A percentile compares a stretch with the other conserved stretches of the same genome.
These are phyloP conservation scores for Scaptomyza cyrtandrae DNA, from an alignment of 2,888 invertebrate species.

Conservation along the genomic window DNA sequence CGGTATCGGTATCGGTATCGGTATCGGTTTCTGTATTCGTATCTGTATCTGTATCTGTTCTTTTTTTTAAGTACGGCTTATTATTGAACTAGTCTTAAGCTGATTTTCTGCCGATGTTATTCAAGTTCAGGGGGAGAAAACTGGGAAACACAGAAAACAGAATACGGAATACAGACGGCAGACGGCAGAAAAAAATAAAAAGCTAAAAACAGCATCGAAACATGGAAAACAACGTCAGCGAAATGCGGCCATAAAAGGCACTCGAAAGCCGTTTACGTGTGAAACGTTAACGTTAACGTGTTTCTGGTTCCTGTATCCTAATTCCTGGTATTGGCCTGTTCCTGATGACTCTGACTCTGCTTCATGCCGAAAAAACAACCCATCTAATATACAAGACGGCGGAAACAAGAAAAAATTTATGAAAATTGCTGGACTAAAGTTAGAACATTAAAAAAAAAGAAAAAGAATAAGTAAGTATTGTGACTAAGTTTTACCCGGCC, in stretches of 20 bases:
- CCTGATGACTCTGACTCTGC: constrained; percentile 27
- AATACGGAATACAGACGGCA: constrained; percentile 17
- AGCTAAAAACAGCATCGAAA: constrained; percentile 28
- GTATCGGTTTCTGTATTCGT: too few relatives aligned
- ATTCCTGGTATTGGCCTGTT: constrained; percentile 56
- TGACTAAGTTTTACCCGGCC: constrained; percentile 50
- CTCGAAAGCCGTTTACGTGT: constrained; percentile 63
- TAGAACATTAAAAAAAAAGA: constrained; percentile 45
- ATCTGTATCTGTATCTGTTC: background rate
- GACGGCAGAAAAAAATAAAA: constrained; percentile 10
- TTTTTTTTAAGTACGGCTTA: constrained; percentile 28
- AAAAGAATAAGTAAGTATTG: constrained; percentile 7
- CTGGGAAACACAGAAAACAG: constrained; percentile 13
- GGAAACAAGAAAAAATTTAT: constrained; percentile 28
- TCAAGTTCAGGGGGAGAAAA: constrained; percentile 66
- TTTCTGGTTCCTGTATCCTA: constrained; percentile 61
- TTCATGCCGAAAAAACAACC: constrained; percentile 27
- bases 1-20: background rate
- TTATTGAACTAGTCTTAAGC: constrained; percentile 69
- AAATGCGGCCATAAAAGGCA: constrained; percentile 60
- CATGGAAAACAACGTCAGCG: constrained; percentile 41
- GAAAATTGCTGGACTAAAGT: constrained; percentile 29
- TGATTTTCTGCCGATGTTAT: constrained; percentile 46
- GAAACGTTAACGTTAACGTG: constrained; percentile 41
- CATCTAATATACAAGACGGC: constrained; percentile 14